Evolutionary conservation across 2,888 invertebrate species (phyloP), one percentile per base, ranked within the genome.

Genomic region (Scaptomyza tumidula): DNA sequence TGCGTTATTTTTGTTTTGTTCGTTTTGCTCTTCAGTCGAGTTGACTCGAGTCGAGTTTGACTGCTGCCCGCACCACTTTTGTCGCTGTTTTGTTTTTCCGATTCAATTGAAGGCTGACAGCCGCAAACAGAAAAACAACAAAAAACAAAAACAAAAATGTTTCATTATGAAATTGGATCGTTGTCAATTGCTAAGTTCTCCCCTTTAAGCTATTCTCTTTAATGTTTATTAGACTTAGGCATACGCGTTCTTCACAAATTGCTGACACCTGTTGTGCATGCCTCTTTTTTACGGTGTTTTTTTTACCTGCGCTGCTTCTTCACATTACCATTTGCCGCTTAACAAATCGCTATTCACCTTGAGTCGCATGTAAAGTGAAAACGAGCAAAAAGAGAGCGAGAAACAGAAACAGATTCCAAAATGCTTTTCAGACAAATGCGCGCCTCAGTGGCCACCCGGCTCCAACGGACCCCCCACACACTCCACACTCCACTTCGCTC

Each of bases 81-180:
- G 76, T 69, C 64, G 63, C 72, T 75, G 71, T 72, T 73, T 70
- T 69, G 70, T 74, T 84, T 81, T 72, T 73, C 80, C 80, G 71
- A 83, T 78, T 74, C 81, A 78, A 82, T 86, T 84, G 82, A 83
- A 86, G 77, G 80, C 79, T 81, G 84, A 80, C 86, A 86, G 82
- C 78, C 64, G 71, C 75, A 76, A 80, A 41, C 14, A 37, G 37
- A n/a, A 37, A 37, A 37, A n/a, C n/a, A n/a, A n/a, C n/a, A n/a
- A 37, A 37, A 13, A 37, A 37, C 35, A 35, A 35, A 4, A 11
- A 35, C 35, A 33, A 37, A 37, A 88, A 91, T 89, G 37, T 89
- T 91, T 91, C 90, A 91, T 91, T 91, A 90, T 90, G 90, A 91
- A 91, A 91, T 91, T 91, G 90, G 91, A 91, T 90, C 89, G 89